These are phyloP conservation scores for Acanthurus tractus DNA, from an alignment of 2,797 vertebrate species.

Conservation along the genomic window DNA sequence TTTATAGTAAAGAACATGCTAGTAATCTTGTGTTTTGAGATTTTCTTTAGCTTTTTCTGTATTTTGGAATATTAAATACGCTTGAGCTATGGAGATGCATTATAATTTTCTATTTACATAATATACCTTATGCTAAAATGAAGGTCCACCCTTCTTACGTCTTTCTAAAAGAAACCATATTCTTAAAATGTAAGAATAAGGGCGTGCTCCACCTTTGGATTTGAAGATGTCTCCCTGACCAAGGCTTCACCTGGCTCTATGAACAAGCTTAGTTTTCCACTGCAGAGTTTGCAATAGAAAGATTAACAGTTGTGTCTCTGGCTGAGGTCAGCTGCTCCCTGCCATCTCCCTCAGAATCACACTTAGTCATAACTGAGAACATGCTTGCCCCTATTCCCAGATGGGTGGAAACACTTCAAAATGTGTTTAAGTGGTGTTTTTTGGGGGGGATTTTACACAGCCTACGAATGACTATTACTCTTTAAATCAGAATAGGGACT, in stretches of 20 bases:
- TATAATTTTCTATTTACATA: too few relatives aligned
- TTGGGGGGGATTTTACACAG: not conserved
- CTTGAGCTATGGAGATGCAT: too few relatives aligned
- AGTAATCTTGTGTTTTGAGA: not conserved
- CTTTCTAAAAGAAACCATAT: slow-evolving; percentile 1
- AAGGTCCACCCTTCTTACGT: not conserved
- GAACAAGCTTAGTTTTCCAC: slow-evolving; percentile 11
- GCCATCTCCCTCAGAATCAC: slow-evolving; percentile 27
- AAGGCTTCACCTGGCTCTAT: slow-evolving; percentile 1
- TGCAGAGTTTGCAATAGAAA: slow-evolving; percentile 2
- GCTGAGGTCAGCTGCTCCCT: slow-evolving; percentile 50
- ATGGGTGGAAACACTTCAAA: slow-evolving; percentile 7
- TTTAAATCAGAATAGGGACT: not conserved
- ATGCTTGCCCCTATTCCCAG: slow-evolving; percentile 1
- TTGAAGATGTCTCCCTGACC: not conserved
- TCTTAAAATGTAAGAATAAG: slow-evolving; percentile 2
- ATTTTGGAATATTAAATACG: not conserved
- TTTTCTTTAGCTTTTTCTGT: not conserved
- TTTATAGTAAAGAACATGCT: not conserved
- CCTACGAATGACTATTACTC: not conserved
- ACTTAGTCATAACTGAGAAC: slow-evolving; percentile 49
- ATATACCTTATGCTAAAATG: not conserved
- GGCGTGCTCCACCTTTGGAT: not conserved
- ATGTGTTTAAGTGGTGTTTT: not conserved
- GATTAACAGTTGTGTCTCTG: slow-evolving; percentile 17